Evolutionary conservation across 2,797 vertebrate genomes (phyloP).

Genomic region (Craterocephalus amniculus): DNA sequence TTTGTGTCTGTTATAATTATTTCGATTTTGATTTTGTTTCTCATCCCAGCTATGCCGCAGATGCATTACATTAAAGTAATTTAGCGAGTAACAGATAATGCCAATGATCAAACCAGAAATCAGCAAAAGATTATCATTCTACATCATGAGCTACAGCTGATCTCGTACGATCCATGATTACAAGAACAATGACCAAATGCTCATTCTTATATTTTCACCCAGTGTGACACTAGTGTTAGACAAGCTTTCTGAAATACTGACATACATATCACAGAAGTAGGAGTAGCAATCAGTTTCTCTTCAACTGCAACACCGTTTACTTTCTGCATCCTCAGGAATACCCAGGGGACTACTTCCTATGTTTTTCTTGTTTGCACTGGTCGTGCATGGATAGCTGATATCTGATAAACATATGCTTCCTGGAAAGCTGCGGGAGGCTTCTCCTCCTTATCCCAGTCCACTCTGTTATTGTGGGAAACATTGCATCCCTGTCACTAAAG

Average conservation of each 20-base stretch:
- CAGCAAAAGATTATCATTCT: neutral
- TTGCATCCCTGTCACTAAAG: neutral
- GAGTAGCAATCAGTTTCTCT: neutral
- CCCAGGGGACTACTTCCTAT: neutral
- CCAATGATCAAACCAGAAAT: neutral
- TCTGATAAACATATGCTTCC: slow-evolving; percentile 26
- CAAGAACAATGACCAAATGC: too few relatives aligned
- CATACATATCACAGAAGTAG: neutral
- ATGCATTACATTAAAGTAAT: too few relatives aligned
- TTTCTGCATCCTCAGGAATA: neutral
- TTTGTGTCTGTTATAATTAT: neutral
- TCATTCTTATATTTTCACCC: too few relatives aligned
- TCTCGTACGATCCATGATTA: too few relatives aligned
- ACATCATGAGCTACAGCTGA: neutral
- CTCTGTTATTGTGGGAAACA: neutral
- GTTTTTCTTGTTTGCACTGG: neutral
- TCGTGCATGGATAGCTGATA: neutral
- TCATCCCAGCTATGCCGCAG: neutral
- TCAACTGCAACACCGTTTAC: neutral
- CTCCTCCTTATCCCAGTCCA: neutral
- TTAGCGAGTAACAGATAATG: too few relatives aligned
- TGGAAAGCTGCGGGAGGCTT: neutral
- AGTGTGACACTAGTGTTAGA: neutral
- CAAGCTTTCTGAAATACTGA: neutral
- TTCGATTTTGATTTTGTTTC: neutral